A percentile compares a stretch with the other conserved stretches of the same genome.
These are phyloP conservation scores for Orthosia gracilis DNA, from an alignment of 2,888 invertebrate species.

Conservation along the genomic window DNA sequence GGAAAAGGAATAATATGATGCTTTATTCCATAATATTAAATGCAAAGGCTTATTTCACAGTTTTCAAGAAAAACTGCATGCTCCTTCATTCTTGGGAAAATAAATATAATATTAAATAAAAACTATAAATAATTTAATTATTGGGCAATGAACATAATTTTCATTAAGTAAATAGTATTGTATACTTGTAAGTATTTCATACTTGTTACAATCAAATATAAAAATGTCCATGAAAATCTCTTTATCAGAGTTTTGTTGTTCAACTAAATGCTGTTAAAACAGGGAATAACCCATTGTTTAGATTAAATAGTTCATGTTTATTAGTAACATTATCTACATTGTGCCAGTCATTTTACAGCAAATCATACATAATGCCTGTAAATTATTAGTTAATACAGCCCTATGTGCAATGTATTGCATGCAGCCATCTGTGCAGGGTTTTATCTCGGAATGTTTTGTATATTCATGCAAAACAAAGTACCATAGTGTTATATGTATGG, in stretches of 20 bases:
- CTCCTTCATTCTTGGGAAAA: too few species aligned
- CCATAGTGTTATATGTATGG: too few species aligned
- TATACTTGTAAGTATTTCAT: too few species aligned
- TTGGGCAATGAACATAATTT: not conserved
- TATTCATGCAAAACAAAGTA: too few species aligned
- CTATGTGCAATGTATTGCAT: not conserved
- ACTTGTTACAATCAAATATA: slow-evolving; percentile 24
- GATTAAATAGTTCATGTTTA: slow-evolving; percentile 39
- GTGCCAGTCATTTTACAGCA: slow-evolving; percentile 3
- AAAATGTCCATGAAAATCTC: slow-evolving; percentile 21
- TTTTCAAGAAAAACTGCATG: not conserved
- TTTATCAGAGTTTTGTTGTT: slow-evolving; percentile 35
- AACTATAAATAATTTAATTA: not conserved
- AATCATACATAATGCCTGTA: not conserved
- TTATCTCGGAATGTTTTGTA: too few species aligned
- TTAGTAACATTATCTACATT: slow-evolving; percentile 23
- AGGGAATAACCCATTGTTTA: slow-evolving; percentile 39
- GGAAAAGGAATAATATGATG: too few species aligned
- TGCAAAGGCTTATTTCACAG: not conserved
- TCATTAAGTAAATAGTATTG: not conserved
- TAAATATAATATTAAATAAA: not conserved
- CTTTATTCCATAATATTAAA: not conserved
- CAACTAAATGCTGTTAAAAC: slow-evolving; percentile 44
- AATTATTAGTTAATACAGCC: not conserved
- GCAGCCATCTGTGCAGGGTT: too few species aligned